These are phyloP conservation scores for Tenebrio molitor DNA, from an alignment of 1,140 invertebrate genomes.

Conservation along the genomic window DNA sequence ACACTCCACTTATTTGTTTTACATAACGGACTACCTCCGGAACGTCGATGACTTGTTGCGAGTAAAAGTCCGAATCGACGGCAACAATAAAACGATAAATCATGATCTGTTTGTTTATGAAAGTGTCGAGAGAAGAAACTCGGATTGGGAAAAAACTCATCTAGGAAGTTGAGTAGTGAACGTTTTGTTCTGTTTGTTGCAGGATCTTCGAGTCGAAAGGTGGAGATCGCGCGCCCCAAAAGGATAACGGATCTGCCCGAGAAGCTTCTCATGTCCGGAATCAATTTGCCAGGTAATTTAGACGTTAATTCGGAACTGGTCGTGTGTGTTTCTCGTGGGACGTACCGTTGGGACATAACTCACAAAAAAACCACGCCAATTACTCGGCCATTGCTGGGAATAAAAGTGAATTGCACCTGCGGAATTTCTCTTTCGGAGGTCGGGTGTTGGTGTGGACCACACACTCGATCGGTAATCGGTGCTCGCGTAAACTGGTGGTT, in stretches of 20 bases:
- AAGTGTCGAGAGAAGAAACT: background rate
- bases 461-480: constrained; percentile 48
- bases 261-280: constrained; percentile 70
- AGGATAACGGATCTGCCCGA: constrained; percentile 70
- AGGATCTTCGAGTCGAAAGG: constrained; percentile 56
- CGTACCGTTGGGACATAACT: background rate
- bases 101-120: constrained; percentile 18
- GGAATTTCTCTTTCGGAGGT: background rate
- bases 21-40: background rate
- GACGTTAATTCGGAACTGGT: background rate
- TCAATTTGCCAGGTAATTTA: constrained; percentile 71
- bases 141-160: constrained; percentile 7
- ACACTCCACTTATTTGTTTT: background rate
- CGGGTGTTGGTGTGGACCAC: constrained; percentile 50
- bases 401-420: constrained; percentile 5
- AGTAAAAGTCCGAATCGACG: constrained; percentile 1
- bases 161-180: constrained; percentile 9
- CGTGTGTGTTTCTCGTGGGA: background rate
- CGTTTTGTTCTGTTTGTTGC: constrained; percentile 46
- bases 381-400: background rate
- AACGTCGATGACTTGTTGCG: background rate
- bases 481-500: constrained; percentile 3
- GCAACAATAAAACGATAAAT: constrained; percentile 32
- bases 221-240: constrained; percentile 64
- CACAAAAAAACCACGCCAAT: constrained; percentile 31